These are phyloP conservation scores for Anagyrus pseudococci DNA, from an alignment of 2,888 invertebrate genomes.

Conservation along the genomic window DNA sequence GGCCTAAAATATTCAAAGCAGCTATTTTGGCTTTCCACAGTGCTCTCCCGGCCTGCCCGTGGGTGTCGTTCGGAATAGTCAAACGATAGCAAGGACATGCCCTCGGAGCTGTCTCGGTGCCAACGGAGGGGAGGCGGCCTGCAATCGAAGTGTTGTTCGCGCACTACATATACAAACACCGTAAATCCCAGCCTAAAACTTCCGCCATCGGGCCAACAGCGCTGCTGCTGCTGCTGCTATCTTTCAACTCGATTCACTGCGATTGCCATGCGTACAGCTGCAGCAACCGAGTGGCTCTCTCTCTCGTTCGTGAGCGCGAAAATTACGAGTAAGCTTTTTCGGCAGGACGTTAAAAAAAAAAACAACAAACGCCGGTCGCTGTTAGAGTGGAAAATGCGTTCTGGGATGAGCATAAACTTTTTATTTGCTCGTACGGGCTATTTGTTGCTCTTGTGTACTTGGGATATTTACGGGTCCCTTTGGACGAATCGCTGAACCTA, in stretches of 20 bases:
- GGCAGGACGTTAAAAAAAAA: slow-evolving; percentile 4
- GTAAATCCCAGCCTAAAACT: slow-evolving; percentile 19
- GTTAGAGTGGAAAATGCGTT: neutral
- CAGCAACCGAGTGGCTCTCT: neutral
- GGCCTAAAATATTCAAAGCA: no score
- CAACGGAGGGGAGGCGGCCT: no score
- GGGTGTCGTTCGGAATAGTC: no score
- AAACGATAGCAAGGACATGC: no score
- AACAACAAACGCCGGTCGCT: neutral
- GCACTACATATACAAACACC: slow-evolving; percentile 8
- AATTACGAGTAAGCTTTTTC: slow-evolving; percentile 9
- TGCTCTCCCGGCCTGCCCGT: no score
- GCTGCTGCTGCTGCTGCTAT: neutral
- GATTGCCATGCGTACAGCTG: neutral
- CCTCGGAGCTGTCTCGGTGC: no score
- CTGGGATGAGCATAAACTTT: neutral
- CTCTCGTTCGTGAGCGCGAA: no score
- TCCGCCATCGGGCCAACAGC: slow-evolving; percentile 3
- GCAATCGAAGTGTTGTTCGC: neutral
- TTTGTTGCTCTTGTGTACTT: neutral
- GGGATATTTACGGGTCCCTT: slow-evolving; percentile 3
- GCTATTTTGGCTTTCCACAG: no score
- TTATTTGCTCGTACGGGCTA: slow-evolving; percentile 2
- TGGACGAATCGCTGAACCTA: neutral
- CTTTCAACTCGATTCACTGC: slow-evolving; percentile 1